Percentiles rank a stretch among this genome's conserved stretches.
These are phyloP conservation scores for Oryctes rhinoceros DNA, from an alignment of 1,140 invertebrate genomes.

Conservation along the genomic window DNA sequence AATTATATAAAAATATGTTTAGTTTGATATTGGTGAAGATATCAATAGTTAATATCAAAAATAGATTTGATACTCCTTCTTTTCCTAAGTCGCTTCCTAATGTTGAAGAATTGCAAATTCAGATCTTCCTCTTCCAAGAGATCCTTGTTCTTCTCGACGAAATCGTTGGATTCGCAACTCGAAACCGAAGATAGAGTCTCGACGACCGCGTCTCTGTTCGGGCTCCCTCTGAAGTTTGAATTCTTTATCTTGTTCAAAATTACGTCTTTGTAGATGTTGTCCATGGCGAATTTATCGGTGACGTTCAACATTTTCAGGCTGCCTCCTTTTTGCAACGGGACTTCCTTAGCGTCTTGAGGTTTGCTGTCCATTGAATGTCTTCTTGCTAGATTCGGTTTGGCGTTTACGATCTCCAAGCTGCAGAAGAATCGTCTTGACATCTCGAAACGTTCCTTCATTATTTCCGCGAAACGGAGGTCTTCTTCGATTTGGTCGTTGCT, in stretches of 20 bases:
- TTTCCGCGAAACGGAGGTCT: constrained; percentile 1
- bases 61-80: constrained; percentile 33
- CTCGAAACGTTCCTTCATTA: constrained; percentile 34
- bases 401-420: not conserved
- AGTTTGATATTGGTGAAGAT: not conserved
- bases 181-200: constrained; percentile 36
- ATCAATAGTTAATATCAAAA: constrained; percentile 34
- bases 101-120: constrained; percentile 28
- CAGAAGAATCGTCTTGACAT: constrained; percentile 4
- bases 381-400: not conserved
- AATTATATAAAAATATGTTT: too few species aligned
- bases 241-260: constrained; percentile 30
- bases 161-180: not conserved
- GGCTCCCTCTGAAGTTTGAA: constrained; percentile 3
- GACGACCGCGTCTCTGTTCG: not conserved
- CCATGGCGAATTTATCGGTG: constrained; percentile 7
- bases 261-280: constrained; percentile 29
- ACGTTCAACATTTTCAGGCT: constrained; percentile 22
- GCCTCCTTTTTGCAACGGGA: not conserved
- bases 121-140: constrained; percentile 30
- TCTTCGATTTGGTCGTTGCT: constrained; percentile 26
- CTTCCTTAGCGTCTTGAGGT: not conserved
- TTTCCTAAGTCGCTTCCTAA: constrained; percentile 10
- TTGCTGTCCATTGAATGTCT: constrained; percentile 34
- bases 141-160: not conserved